These are phyloP conservation scores for Pelodiscus sinensis DNA, from an alignment of 2,113 vertebrate species.

Conservation along the genomic window DNA sequence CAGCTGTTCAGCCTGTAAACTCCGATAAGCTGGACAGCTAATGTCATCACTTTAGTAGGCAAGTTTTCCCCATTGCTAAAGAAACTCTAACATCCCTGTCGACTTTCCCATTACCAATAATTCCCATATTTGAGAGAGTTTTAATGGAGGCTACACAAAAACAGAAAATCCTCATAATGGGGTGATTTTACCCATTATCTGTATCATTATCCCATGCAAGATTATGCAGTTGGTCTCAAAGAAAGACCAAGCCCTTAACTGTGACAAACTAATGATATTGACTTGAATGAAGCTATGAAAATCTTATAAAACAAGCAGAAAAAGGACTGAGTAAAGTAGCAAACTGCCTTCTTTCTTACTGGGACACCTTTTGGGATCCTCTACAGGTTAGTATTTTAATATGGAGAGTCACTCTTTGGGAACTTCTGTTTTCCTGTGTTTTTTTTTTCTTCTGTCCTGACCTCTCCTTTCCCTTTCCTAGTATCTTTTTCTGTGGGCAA, in stretches of 20 bases:
- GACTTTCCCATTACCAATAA: background rate
- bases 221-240: background rate
- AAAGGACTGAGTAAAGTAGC: background rate
- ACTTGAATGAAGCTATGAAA: background rate
- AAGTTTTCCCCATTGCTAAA: background rate
- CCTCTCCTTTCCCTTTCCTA: background rate
- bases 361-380: rapidly evolving
- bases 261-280: background rate
- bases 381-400: background rate
- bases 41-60: background rate
- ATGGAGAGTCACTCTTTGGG: background rate
- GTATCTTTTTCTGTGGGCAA: background rate
- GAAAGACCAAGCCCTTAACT: background rate
- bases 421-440: background rate
- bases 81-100: background rate
- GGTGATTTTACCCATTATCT: background rate
- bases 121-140: background rate
- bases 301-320: background rate
- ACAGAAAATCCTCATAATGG: background rate
- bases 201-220: background rate
- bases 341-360: background rate
- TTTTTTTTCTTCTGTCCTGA: background rate
- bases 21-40: background rate
- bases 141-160: background rate
- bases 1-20: background rate